These are phyloP conservation scores for Acrocephalus arundinaceus DNA, from an alignment of 2,113 vertebrate species.

Conservation along the genomic window DNA sequence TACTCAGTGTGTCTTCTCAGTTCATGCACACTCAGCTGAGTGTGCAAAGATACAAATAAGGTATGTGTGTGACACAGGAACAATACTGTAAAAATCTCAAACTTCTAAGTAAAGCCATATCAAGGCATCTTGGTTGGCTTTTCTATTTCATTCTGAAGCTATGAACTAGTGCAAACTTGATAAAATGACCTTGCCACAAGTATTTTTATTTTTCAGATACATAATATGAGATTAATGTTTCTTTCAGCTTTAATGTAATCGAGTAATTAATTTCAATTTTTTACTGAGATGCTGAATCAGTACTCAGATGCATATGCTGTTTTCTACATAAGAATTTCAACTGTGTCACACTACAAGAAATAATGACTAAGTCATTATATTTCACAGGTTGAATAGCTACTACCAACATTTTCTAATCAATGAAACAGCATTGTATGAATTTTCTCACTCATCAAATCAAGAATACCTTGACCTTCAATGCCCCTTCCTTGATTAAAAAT, in stretches of 20 bases:
- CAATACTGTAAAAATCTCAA: neutral
- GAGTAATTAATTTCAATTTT: neutral
- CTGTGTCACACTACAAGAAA: neutral
- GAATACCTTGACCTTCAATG: neutral
- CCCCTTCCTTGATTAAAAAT: neutral
- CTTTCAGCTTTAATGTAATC: neutral
- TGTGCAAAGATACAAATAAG: neutral
- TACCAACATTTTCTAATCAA: neutral
- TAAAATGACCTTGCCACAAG: neutral
- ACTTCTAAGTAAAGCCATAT: neutral
- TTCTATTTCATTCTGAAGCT: neutral
- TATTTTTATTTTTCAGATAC: neutral
- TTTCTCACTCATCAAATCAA: neutral
- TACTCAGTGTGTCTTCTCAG: neutral
- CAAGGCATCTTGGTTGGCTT: neutral
- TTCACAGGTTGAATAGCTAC: neutral
- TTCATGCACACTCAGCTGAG: neutral
- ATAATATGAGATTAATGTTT: neutral
- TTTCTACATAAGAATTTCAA: neutral
- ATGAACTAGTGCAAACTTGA: neutral
- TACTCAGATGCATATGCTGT: neutral
- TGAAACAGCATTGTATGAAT: neutral
- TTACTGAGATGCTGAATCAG: neutral
- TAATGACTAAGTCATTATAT: neutral
- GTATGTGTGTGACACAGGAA: neutral